Percentiles rank a stretch among this genome's conserved stretches.
phyloP scores from a whole-genome alignment of 2,888 invertebrate genomes.

The Apoda limacodes region DNA sequence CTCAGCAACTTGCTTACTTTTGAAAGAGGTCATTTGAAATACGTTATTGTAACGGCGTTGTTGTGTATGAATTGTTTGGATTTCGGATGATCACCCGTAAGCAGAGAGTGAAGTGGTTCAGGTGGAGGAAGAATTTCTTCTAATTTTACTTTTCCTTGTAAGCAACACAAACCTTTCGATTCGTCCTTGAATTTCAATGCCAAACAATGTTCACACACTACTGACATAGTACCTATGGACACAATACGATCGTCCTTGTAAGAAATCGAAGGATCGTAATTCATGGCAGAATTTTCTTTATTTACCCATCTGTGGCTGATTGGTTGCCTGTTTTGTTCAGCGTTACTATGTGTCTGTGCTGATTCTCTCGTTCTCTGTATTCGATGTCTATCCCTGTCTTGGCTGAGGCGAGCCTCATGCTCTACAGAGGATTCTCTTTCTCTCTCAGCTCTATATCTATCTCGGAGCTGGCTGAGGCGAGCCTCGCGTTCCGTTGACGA shows the following conservation, averaged over 20 bases:
- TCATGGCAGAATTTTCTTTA: too few species aligned
- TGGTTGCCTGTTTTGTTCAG: conserved; percentile 18
- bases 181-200: too few species aligned
- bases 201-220: too few species aligned
- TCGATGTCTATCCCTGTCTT: conserved; percentile 13
- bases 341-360: conserved; percentile 13
- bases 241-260: conserved; percentile 21
- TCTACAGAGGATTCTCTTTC: conserved; percentile 16
- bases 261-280: conserved; percentile 20
- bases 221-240: conserved; percentile 21
- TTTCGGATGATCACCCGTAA: conserved; percentile 19
- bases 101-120: conserved; percentile 18
- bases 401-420: conserved; percentile 15
- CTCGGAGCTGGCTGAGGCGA: too few species aligned
- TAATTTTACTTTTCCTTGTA: too few species aligned
- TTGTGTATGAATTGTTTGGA: conserved; percentile 19
- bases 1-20: too few species aligned
- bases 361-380: conserved; percentile 18
- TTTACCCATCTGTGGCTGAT: conserved; percentile 19
- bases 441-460: too few species aligned
- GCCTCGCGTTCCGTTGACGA: too few species aligned
- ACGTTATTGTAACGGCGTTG: not conserved
- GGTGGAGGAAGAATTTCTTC: too few species aligned
- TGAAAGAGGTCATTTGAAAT: too few species aligned
- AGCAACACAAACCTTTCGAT: too few species aligned